These are phyloP conservation scores for Aldabrachelys gigantea DNA, from an alignment of 2,113 vertebrate genomes.

Conservation along the genomic window DNA sequence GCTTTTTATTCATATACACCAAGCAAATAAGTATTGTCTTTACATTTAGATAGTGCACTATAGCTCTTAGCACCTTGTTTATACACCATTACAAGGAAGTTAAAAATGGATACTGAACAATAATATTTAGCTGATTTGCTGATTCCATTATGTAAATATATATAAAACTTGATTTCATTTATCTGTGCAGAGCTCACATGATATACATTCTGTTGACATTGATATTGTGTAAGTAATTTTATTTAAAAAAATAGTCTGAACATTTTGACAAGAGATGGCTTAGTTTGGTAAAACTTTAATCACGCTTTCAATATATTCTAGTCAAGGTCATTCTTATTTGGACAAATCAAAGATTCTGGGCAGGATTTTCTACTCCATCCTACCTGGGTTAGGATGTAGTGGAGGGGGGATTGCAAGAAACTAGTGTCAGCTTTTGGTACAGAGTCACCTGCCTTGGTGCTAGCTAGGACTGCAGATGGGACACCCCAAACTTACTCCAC, in stretches of 20 bases:
- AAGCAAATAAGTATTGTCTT: neutral
- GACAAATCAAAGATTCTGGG: neutral
- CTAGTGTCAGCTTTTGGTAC: neutral
- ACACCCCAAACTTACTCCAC: neutral
- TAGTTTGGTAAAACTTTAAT: neutral
- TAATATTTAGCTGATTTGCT: neutral
- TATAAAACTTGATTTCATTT: neutral
- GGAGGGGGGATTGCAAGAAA: neutral
- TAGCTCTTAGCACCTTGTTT: neutral
- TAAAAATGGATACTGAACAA: neutral
- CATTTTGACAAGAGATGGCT: neutral
- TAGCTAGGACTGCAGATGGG: neutral
- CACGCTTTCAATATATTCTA: neutral
- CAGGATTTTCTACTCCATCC: accelerated
- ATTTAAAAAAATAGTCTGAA: neutral
- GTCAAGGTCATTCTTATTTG: neutral
- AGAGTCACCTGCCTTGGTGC: neutral
- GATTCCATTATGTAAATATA: neutral
- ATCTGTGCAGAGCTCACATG: neutral
- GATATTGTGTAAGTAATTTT: neutral
- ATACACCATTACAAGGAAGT: neutral
- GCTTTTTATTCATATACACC: neutral
- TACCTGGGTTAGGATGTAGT: neutral
- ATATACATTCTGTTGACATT: neutral
- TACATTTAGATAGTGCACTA: neutral